Evolutionary conservation across 1,140 invertebrate species (phyloP).

Genomic region (Diploscapter pachys): DNA sequence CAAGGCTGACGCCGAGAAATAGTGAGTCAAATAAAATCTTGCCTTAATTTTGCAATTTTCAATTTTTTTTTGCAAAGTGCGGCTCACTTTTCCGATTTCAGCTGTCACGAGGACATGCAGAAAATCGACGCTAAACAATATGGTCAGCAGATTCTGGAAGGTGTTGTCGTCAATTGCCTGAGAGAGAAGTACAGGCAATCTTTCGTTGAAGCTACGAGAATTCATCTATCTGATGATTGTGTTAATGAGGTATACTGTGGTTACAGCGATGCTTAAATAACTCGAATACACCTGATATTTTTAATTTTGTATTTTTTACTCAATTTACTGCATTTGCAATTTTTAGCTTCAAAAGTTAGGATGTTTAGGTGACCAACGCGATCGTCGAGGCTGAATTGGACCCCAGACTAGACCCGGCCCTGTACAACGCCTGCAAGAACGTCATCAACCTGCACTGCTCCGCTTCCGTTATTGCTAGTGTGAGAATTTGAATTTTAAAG

Average conservation of each 20-base stretch:
- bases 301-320: too few species aligned
- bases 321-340: neutral
- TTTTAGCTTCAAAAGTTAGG: conserved; percentile 1
- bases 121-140: conserved; percentile 47
- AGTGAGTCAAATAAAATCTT: conserved; percentile 37
- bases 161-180: conserved; percentile 47
- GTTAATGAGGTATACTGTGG: conserved; percentile 44
- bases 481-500: too few species aligned
- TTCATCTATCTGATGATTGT: conserved; percentile 35
- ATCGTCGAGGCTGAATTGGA: conserved; percentile 63
- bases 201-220: conserved; percentile 16
- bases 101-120: conserved; percentile 48
- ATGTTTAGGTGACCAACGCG: conserved; percentile 46
- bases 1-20: conserved; percentile 47
- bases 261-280: too few species aligned
- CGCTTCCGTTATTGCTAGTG: conserved; percentile 1
- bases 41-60: neutral
- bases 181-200: conserved; percentile 51
- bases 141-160: conserved; percentile 42
- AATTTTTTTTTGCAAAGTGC: neutral
- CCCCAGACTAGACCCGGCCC: conserved; percentile 81
- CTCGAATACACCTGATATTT: too few species aligned
- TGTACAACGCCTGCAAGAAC: conserved; percentile 73
- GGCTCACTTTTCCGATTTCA: conserved; percentile 26
- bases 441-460: conserved; percentile 68